These are phyloP conservation scores for Apis dorsata DNA, from an alignment of 1,140 invertebrate genomes.

Conservation along the genomic window DNA sequence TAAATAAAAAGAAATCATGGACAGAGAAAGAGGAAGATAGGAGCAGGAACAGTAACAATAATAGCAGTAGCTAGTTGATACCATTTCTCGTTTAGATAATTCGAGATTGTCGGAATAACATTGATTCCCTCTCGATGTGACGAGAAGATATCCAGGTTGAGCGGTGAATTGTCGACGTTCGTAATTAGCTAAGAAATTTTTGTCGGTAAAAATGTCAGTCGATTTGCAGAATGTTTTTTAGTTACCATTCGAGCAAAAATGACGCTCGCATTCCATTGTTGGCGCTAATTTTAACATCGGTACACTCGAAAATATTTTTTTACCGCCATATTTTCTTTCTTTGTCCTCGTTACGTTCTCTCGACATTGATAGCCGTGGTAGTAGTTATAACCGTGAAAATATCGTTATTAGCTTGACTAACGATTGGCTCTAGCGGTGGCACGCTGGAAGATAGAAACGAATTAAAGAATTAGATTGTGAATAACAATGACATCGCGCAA, in stretches of 20 bases:
- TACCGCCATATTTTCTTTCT: not conserved
- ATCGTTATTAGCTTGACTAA: constrained; percentile 70
- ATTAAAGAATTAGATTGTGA: not conserved
- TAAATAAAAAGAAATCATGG: not conserved
- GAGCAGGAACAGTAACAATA: not conserved
- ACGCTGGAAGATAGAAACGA: constrained; percentile 68
- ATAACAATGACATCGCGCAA: not conserved
- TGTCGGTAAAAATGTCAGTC: not conserved
- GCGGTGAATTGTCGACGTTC: too few relatives aligned
- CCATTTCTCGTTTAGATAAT: not conserved
- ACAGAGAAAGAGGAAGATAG: not conserved
- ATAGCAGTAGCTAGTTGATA: not conserved
- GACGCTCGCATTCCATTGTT: not conserved
- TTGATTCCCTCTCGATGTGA: not conserved
- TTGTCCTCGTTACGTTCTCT: constrained; percentile 64
- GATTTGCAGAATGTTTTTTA: not conserved
- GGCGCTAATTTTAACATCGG: too few relatives aligned
- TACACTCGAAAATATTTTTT: not conserved
- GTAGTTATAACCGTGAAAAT: constrained; percentile 74
- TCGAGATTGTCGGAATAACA: not conserved
- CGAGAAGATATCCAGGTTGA: too few relatives aligned
- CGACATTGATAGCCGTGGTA: constrained; percentile 69
- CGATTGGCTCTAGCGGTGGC: constrained; percentile 77
- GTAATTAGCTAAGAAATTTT: not conserved
- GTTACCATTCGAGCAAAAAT: not conserved